Evolutionary conservation across 2,888 invertebrate genomes (phyloP).

Genomic region (Lamellibrachia columna): DNA sequence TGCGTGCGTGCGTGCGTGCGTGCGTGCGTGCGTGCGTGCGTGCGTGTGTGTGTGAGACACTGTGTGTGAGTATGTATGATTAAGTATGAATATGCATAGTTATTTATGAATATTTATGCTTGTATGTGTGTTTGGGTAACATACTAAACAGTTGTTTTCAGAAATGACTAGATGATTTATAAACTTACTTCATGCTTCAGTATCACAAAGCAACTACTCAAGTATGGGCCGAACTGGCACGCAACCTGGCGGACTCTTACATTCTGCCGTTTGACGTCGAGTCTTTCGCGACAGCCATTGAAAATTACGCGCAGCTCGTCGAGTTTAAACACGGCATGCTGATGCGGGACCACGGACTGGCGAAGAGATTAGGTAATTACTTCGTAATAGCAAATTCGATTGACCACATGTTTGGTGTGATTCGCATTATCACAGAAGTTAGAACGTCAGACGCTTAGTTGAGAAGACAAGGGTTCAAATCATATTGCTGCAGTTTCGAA

Average conservation of each 20-base stretch:
- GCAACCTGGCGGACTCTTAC: conserved; percentile 49
- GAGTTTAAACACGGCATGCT: conserved; percentile 24
- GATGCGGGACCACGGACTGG: conserved; percentile 25
- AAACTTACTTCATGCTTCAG: conserved; percentile 30
- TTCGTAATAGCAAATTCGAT: neutral
- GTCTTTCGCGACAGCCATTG: conserved; percentile 31
- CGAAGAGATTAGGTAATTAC: conserved; percentile 26
- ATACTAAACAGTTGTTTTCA: neutral
- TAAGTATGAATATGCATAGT: too few relatives aligned
- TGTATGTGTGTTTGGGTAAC: neutral
- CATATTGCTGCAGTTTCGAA: too few relatives aligned
- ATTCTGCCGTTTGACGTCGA: conserved; percentile 45
- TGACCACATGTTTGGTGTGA: neutral
- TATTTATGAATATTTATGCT: too few relatives aligned
- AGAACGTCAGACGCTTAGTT: too few relatives aligned
- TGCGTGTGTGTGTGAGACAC: too few relatives aligned
- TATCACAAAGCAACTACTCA: conserved; percentile 62
- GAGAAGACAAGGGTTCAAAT: too few relatives aligned
- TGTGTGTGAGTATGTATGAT: too few relatives aligned
- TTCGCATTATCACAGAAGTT: too few relatives aligned
- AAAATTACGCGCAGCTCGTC: conserved; percentile 27
- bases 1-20: too few relatives aligned
- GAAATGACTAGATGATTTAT: neutral
- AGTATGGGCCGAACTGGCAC: conserved; percentile 63
- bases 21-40: too few relatives aligned